Base-by-base conservation (phyloP, 2,113 vertebrate species). In the Cromileptes altivelis region DNA sequence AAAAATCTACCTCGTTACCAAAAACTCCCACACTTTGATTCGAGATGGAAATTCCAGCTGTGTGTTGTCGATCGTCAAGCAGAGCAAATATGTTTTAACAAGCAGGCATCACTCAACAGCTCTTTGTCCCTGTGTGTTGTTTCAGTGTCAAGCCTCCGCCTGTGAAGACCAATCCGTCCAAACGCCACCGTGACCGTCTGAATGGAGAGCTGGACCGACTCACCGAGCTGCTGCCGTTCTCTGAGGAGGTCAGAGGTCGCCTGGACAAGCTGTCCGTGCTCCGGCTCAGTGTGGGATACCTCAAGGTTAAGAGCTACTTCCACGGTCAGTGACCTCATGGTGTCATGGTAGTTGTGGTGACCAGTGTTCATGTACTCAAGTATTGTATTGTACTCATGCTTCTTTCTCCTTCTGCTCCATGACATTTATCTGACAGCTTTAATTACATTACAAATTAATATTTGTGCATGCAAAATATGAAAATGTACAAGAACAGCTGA, bases 201-300 rank as follows among this genome's bases (percentile, higher is more conserved):
- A 96, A 94, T 13, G 78, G 86, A n/a, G 95, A 96, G 81, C 92
- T 96, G 85, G 90, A 18, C 69, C 91, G 53, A 18, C 87, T 96
- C 84, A 93, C 85, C 0, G 53, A n/a, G 58, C 73, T 96, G 87
- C 84, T 96, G 80, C 95, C 95, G 1, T 96, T 96, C 88, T 77
- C 90, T 0, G 81, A 95, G 64, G 95, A 96, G 63, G 89, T 95
- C 25, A 1, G 70, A 6, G 70, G 81, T 63, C 77, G 88, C 1
- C 90, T 96, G 3, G 95, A 96, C 42, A 96, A 96, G 4, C 89
- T 96, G 60, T 96, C 94, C 3, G 71, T 95, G 65, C 92, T 96
- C 0, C 84, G 93, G 0, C 93, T 96, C 81, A 91, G 88, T 0
- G 94, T 96, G 10, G 94, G 93, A 4, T 96, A 94, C 85, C 88